These are phyloP conservation scores for Byasa hedistus DNA, from an alignment of 2,888 invertebrate genomes.

Conservation along the genomic window DNA sequence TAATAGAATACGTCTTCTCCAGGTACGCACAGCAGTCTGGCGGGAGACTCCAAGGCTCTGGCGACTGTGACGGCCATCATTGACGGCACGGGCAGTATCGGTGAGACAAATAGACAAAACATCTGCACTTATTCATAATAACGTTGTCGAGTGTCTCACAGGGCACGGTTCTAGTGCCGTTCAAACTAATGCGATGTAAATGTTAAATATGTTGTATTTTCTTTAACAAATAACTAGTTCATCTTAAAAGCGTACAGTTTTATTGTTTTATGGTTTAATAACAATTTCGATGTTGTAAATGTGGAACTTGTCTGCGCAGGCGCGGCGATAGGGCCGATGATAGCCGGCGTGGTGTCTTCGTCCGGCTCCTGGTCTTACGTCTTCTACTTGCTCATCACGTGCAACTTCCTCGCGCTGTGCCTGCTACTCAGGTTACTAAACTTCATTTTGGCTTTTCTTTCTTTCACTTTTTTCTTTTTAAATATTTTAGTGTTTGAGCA, in stretches of 20 bases:
- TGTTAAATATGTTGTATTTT: no score
- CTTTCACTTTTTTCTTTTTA: no score
- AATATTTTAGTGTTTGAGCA: no score
- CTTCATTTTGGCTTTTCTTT: no score
- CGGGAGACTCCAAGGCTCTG: constrained; percentile 91
- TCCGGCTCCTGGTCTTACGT: constrained; percentile 88
- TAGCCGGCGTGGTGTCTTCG: constrained; percentile 90
- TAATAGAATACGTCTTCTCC: constrained; percentile 5
- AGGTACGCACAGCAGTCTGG: constrained; percentile 90
- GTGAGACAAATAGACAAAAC: constrained; percentile 55
- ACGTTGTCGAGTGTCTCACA: not conserved
- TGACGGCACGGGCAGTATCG: constrained; percentile 96
- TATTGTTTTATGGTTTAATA: no score
- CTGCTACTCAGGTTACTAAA: constrained; percentile 76
- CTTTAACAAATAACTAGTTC: no score
- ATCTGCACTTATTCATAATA: not conserved
- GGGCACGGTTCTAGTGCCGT: not conserved
- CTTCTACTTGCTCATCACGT: constrained; percentile 93
- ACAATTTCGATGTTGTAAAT: no score
- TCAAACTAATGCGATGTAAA: no score
- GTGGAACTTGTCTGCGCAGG: constrained; percentile 69
- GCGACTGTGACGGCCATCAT: constrained; percentile 99
- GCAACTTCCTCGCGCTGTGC: constrained; percentile 88
- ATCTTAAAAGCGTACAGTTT: no score
- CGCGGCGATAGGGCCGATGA: constrained; percentile 94